Base-by-base conservation (phyloP, 2,797 vertebrate species). In the Mormyrops boulengeri region DNA sequence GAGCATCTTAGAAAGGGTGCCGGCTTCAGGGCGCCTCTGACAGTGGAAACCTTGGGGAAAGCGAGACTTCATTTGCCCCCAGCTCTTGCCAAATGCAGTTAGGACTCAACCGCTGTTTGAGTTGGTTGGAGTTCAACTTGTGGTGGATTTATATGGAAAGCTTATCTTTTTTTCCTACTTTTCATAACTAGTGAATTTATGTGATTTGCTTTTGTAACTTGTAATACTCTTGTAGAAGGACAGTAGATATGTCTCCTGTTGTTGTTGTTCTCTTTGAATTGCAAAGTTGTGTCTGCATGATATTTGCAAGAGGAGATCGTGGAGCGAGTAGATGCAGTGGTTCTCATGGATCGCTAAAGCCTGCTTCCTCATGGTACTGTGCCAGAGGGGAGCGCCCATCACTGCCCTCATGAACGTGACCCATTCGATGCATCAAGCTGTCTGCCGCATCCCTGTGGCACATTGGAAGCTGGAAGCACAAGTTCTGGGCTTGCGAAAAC, bases 81-180 rank as follows among this genome's bases (percentile, higher is more conserved):
- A 14, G 14, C 17, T 92, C 92, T 92, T 93, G 92, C 91, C 91
- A 93, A 87, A 88, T 92, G 92, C 93, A 94, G 92, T 92, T 91
- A 92, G 92, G 92, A 93, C 93, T 93, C 30, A 91, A 94, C 92
- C 93, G 89, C 91, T 96, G 93, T 95, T 96, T 96, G 93, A 94
- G 91, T 95, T 96, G 95, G 95, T 94, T 90, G 90, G 69, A 88
- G 92, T 95, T 95, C 95, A 94, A 92, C 92, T 91, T 92, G 92
- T 66, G 90, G 94, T 93, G 91, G 91, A 94, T 95, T 95, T 93
- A 93, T 94, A 92, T 91, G 92, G 91, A 92, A 94, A 94, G 94
- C 94, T 94, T 94, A 90, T 92, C 66, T 95, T 53, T 30, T 88
- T 93, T 93, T 94, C 93, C 92, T 93, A n/a, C 53, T 22, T 49